Conservation (phyloP, 1,140 invertebrate genomes). For the Drosophila elegans region DNA sequence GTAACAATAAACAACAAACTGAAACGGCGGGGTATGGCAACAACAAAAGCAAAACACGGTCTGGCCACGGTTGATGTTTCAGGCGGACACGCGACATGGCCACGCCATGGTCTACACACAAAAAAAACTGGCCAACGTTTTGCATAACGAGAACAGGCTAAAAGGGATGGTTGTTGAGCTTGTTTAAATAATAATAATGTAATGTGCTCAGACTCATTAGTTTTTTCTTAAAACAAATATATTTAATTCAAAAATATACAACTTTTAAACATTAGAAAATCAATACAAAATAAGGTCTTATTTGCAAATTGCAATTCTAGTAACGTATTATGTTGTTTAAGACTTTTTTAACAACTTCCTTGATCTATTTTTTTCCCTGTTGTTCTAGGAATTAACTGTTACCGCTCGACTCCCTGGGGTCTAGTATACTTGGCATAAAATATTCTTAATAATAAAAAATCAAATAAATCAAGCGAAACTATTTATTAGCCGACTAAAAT, state of each 20-base stretch:
- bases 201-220: no score
- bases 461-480: constrained; percentile 76
- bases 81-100: constrained; percentile 51
- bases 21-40: constrained; percentile 25
- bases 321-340: no score
- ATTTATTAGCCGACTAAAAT: constrained; percentile 64
- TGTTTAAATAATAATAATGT: neutral
- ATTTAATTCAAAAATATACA: no score
- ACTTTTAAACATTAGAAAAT: no score
- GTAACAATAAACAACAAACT: constrained; percentile 78
- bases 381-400: neutral
- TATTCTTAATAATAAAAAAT: constrained; percentile 81
- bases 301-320: neutral
- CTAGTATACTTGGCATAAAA: constrained; percentile 67
- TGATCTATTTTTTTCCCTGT: neutral
- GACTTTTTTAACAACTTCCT: no score
- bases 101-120: constrained; percentile 27
- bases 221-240: no score
- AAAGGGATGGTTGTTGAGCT: neutral
- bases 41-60: constrained; percentile 51
- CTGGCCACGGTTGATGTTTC: constrained; percentile 54
- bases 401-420: constrained; percentile 39
- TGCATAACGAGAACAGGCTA: neutral
- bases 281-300: no score
- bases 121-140: neutral